Evolutionary conservation across 2,113 vertebrate genomes (phyloP).

Genomic region (Malurus melanocephalus): DNA sequence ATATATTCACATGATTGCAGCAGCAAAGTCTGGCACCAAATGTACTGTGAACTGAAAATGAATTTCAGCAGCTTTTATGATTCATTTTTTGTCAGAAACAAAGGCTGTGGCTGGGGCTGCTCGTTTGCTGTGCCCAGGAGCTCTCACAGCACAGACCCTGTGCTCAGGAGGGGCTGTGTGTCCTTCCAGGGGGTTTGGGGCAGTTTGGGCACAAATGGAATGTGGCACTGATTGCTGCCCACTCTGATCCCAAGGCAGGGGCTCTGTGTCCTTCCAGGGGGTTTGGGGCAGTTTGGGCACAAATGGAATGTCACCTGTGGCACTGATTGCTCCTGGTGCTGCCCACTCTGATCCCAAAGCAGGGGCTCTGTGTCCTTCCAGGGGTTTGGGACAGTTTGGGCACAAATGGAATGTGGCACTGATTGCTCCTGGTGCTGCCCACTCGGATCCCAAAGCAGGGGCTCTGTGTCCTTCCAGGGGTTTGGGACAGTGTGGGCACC

Average conservation of each 20-base stretch:
- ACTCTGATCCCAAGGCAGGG: background rate
- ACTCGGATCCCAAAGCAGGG: rapidly evolving
- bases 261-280: background rate
- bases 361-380: background rate
- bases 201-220: background rate
- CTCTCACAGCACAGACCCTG: background rate
- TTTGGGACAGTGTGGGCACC: background rate
- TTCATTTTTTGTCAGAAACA: background rate
- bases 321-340: background rate
- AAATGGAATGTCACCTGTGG: background rate
- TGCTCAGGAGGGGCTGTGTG: rapidly evolving
- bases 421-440: background rate
- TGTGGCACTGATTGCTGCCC: background rate
- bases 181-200: background rate
- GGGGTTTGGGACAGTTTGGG: background rate
- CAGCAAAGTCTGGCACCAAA: background rate
- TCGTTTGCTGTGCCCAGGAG: rapidly evolving
- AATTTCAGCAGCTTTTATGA: constrained; percentile 16
- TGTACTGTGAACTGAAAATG: background rate
- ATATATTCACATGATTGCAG: background rate
- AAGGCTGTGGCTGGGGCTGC: background rate
- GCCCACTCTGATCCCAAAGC: background rate
- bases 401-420: background rate
- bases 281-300: background rate
- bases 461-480: background rate